Evolutionary conservation across 2,113 vertebrate species (phyloP).

Genomic region (Anolis carolinensis): DNA sequence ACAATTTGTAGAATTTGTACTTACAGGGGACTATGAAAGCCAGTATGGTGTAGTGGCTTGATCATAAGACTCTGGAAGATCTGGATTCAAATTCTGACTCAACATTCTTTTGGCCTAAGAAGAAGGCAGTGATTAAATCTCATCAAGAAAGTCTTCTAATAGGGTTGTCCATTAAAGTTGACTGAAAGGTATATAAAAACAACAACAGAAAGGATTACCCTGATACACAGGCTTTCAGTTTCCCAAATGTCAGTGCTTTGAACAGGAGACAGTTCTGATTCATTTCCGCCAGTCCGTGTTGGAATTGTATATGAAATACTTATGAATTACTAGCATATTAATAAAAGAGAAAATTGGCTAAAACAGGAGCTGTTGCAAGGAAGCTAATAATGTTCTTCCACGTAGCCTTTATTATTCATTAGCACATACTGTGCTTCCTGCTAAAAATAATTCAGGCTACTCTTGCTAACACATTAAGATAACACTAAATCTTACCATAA

Average conservation of each 20-base stretch:
- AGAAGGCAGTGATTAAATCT: no score
- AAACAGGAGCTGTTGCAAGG: slow-evolving; percentile 37
- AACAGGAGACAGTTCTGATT: slow-evolving; percentile 7
- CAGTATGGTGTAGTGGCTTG: no score
- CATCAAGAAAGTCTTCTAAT: no score
- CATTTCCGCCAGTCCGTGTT: neutral
- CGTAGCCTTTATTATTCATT: slow-evolving; percentile 68
- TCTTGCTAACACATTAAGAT: slow-evolving; percentile 62
- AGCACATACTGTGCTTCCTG: slow-evolving; percentile 65
- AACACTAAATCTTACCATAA: slow-evolving; percentile 66
- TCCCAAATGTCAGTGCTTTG: neutral
- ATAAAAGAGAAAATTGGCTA: slow-evolving; percentile 56
- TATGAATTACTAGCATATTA: slow-evolving; percentile 32
- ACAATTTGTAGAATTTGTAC: neutral
- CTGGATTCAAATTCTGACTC: no score
- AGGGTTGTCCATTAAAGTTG: no score
- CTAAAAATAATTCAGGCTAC: slow-evolving; percentile 62
- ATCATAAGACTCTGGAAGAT: no score
- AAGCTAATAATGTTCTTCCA: slow-evolving; percentile 51
- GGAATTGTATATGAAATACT: slow-evolving; percentile 2
- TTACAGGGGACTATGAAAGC: no score
- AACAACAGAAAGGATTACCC: neutral
- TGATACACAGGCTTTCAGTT: neutral
- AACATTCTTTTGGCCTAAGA: no score
- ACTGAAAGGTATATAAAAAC: no score